Base-by-base conservation (phyloP, 2,888 invertebrate species). In the Lycia hirtaria region DNA sequence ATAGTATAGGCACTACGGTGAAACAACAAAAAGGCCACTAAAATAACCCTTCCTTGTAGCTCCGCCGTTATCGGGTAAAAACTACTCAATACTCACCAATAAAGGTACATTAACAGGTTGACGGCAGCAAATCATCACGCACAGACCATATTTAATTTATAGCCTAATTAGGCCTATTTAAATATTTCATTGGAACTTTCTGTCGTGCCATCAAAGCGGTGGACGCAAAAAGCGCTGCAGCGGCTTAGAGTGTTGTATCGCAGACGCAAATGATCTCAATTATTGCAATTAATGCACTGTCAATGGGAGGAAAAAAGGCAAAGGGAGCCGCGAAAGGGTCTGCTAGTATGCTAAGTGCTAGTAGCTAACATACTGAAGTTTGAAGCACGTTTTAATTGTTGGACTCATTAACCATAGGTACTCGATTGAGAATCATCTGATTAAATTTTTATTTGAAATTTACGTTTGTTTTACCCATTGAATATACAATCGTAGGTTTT, bases 221-320 rank as follows among this genome's bases (percentile, higher is more conserved):
- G 43, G 55, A 17, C 48, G 53, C 63, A 67, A 67, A 67, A 67
- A 67, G 28, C 6, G 17, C 32, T 24, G 45, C 43, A 41, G 53
- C 58, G 38, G 54, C 58, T 52, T 63, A 60, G 53, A 53, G 65
- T 64, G 65, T 64, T 56, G 63, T 65, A 64, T 62, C 60, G 65
- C 65, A 56, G 60, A 67, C 62, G 67, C 67, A 67, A 67, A 67
- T 67, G 63, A 63, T 55, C 35, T 24, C 55, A 65, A 67, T 67
- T 65, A 65, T 60, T 52, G 65, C 67, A 62, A 67, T 67, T 63
- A 67, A 67, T 65, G 63, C 63, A 62, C 62, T 65, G 63, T 65
- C 65, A 63, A 60, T 65, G 60, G 57, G 41, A 26, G 60, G 47
- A 56, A 63, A 67, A 63, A 63, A 57, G 43, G 47, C 47, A 61